Conservation (phyloP, 2,113 vertebrate species). For the Platichthys stellatus region DNA sequence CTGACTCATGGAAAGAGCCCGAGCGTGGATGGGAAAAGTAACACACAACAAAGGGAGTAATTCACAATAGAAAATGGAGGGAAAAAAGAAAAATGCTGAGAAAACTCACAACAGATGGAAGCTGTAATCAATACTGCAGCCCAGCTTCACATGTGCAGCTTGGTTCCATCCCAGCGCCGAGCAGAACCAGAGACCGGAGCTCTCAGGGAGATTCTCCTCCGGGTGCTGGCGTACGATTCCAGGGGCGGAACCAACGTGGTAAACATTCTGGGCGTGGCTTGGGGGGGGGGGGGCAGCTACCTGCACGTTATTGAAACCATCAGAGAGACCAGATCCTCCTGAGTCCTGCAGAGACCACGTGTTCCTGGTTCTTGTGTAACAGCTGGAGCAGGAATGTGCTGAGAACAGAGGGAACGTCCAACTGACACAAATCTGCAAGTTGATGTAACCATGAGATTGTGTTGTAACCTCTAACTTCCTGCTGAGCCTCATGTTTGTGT, state of each 20-base stretch:
- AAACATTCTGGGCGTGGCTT: not conserved
- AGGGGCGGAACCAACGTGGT: not conserved
- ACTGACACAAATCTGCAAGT: too few species aligned
- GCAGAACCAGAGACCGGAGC: conserved; percentile 52
- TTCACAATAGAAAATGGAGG: conserved; percentile 70
- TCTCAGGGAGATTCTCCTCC: not conserved
- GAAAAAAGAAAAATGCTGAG: conserved; percentile 29
- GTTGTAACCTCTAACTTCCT: too few species aligned
- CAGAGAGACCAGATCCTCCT: not conserved
- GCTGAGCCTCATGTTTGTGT: too few species aligned
- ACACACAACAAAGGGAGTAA: conserved; percentile 76
- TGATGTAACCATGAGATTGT: too few species aligned
- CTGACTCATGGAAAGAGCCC: conserved; percentile 75
- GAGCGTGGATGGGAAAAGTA: conserved; percentile 60
- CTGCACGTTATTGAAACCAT: not conserved
- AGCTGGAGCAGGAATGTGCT: too few species aligned
- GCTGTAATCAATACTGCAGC: conserved; percentile 73
- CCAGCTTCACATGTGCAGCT: conserved; percentile 54
- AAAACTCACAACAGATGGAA: conserved; percentile 77
- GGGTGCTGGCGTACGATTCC: not conserved
- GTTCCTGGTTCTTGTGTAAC: not conserved
- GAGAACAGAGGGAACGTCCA: too few species aligned
- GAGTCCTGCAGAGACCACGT: too few species aligned
- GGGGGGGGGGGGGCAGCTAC: not conserved
- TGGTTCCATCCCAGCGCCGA: conserved; percentile 42